phyloP scores from a whole-genome alignment of 2,113 vertebrate species.

The Kryptolebias marmoratus region DNA sequence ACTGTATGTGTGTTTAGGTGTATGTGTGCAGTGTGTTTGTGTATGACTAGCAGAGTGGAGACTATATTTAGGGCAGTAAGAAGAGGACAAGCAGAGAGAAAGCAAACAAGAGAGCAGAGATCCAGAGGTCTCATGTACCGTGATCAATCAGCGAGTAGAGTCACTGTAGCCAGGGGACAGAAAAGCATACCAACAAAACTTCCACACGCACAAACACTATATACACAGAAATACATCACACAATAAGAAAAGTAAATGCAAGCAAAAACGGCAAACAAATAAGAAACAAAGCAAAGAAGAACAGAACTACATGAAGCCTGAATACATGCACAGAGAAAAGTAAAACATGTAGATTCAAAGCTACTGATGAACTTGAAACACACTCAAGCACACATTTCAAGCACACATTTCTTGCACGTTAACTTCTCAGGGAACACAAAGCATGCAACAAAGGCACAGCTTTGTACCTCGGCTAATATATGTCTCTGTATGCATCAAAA shows the following conservation, averaged over 20 bases:
- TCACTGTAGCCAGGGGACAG: slow-evolving; percentile 65
- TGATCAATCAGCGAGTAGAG: slow-evolving; percentile 78
- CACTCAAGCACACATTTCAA: background rate
- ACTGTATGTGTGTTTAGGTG: slow-evolving; percentile 12
- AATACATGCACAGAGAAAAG: slow-evolving; percentile 15
- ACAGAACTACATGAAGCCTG: slow-evolving; percentile 18
- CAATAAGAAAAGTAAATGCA: slow-evolving; percentile 19
- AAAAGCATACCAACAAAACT: slow-evolving; percentile 42
- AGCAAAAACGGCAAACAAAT: slow-evolving; percentile 26
- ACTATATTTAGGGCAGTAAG: slow-evolving; percentile 78
- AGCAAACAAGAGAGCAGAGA: slow-evolving; percentile 63
- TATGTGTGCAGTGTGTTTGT: slow-evolving; percentile 23
- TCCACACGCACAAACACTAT: slow-evolving; percentile 17
- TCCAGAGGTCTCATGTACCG: slow-evolving; percentile 73
- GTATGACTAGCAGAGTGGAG: slow-evolving; percentile 36
- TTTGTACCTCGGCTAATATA: slow-evolving; percentile 50
- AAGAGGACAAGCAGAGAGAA: slow-evolving; percentile 53
- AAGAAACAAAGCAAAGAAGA: slow-evolving; percentile 33
- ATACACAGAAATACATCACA: slow-evolving; percentile 27
- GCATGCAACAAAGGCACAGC: slow-evolving; percentile 22
- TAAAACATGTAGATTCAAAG: slow-evolving; percentile 27
- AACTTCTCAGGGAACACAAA: slow-evolving; percentile 44
- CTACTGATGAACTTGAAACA: slow-evolving; percentile 24
- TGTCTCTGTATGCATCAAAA: slow-evolving; percentile 29
- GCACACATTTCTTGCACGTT: slow-evolving; percentile 19